A percentile compares a stretch with the other conserved stretches of the same genome.
Conservation (phyloP, 2,113 vertebrate genomes). For the Scomber japonicus region DNA sequence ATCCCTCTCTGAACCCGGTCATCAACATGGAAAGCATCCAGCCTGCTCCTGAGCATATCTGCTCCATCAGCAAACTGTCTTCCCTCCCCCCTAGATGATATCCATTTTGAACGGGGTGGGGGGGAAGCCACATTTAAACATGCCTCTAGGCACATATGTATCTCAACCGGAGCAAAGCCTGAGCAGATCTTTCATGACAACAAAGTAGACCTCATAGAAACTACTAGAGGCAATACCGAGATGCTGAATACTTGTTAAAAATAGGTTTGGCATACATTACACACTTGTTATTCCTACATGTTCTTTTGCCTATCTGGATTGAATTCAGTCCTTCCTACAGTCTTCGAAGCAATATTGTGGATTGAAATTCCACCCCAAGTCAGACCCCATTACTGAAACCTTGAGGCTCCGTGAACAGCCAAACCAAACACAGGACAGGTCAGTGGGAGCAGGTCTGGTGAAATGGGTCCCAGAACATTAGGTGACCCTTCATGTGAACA, state of each 20-base stretch:
- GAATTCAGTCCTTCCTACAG: slow-evolving; percentile 25
- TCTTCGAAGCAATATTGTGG: slow-evolving; percentile 37
- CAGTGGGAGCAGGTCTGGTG: slow-evolving; percentile 19
- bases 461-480: slow-evolving; percentile 13
- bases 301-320: slow-evolving; percentile 1
- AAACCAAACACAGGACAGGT: slow-evolving; percentile 44
- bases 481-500: slow-evolving; percentile 19
- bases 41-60: slow-evolving; percentile 42
- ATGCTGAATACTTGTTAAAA: slow-evolving; percentile 44
- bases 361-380: slow-evolving; percentile 54
- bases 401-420: slow-evolving; percentile 47
- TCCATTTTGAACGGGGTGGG: slow-evolving; percentile 32
- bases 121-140: slow-evolving; percentile 34
- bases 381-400: not conserved
- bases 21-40: slow-evolving; percentile 31
- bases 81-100: slow-evolving; percentile 19
- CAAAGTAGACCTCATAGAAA: slow-evolving; percentile 34
- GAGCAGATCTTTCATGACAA: slow-evolving; percentile 44
- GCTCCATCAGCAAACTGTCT: slow-evolving; percentile 65
- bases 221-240: slow-evolving; percentile 26
- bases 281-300: slow-evolving; percentile 2
- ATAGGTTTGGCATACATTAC: slow-evolving; percentile 25
- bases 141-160: slow-evolving; percentile 62
- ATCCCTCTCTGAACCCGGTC: slow-evolving; percentile 44
- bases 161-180: slow-evolving; percentile 46